Percentiles rank a stretch among this genome's conserved stretches.
Evolutionary conservation across 2,888 invertebrate species (phyloP).

Genomic region (Andricus quercusramuli): DNA sequence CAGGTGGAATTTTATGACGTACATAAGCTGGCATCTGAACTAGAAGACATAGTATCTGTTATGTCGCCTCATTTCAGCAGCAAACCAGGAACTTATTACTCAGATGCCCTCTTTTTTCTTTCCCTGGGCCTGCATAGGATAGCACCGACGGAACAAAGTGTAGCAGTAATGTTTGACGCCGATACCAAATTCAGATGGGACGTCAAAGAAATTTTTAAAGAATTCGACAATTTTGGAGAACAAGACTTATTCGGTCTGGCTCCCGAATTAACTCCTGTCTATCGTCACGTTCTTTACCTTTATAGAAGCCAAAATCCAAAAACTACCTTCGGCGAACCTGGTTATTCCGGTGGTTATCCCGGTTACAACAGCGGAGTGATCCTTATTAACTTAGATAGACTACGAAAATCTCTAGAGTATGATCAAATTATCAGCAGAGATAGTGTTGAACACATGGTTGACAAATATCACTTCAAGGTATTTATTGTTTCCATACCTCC

Average conservation of each 20-base stretch:
- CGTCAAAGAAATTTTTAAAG: slow-evolving; percentile 83
- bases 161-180: slow-evolving; percentile 87
- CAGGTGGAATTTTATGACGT: slow-evolving; percentile 83
- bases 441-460: slow-evolving; percentile 80
- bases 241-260: slow-evolving; percentile 86
- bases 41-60: slow-evolving; percentile 83
- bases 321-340: slow-evolving; percentile 82
- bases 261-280: slow-evolving; percentile 88
- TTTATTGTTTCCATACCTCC: not conserved
- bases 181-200: slow-evolving; percentile 88
- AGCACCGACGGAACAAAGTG: slow-evolving; percentile 82
- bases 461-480: slow-evolving; percentile 83
- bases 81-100: slow-evolving; percentile 87
- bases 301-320: slow-evolving; percentile 84
- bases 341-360: slow-evolving; percentile 82
- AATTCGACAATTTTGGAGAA: slow-evolving; percentile 84
- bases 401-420: slow-evolving; percentile 83
- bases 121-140: slow-evolving; percentile 87
- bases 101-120: slow-evolving; percentile 88
- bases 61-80: slow-evolving; percentile 87
- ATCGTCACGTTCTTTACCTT: slow-evolving; percentile 86
- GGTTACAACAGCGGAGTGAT: slow-evolving; percentile 91
- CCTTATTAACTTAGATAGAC: slow-evolving; percentile 84
- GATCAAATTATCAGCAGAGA: slow-evolving; percentile 80
- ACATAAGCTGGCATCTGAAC: slow-evolving; percentile 81